These are phyloP conservation scores for Lycocerus yunnanus DNA, from an alignment of 2,888 invertebrate species.

Conservation along the genomic window DNA sequence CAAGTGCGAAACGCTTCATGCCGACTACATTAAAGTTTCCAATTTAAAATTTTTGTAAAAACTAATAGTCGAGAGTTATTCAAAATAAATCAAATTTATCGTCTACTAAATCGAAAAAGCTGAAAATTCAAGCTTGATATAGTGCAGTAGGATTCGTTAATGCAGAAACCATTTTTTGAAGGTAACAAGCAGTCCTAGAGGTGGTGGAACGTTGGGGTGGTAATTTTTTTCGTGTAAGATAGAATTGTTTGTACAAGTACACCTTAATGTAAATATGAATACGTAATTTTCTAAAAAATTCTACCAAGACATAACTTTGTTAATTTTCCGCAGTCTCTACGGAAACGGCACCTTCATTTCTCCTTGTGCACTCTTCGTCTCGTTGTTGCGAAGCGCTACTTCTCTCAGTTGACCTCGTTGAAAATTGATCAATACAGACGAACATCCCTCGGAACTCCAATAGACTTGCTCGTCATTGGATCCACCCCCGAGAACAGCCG, in stretches of 20 bases:
- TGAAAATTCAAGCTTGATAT: not conserved
- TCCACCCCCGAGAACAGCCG: conserved; percentile 26
- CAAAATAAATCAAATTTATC: not conserved
- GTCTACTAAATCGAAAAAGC: not conserved
- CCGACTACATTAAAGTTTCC: not conserved
- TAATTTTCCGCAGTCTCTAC: conserved; percentile 25
- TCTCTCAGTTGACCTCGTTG: conserved; percentile 37
- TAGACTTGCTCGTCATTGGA: conserved; percentile 35
- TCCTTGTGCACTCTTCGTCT: conserved; percentile 23
- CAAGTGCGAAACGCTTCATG: not conserved
- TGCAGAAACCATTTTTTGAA: not conserved
- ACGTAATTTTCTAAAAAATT: not conserved
- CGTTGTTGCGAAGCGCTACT: conserved; percentile 28
- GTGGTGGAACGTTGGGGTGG: not conserved
- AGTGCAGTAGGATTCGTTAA: not conserved
- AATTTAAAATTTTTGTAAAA: not conserved
- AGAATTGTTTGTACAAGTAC: not conserved
- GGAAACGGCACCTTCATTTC: conserved; percentile 28
- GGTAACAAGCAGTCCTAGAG: not conserved
- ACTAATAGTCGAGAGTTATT: not conserved
- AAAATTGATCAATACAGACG: conserved; percentile 34
- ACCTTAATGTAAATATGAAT: not conserved
- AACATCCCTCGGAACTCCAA: conserved; percentile 33
- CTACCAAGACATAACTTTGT: conserved; percentile 1
- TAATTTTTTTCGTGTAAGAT: not conserved